These are phyloP conservation scores for Xenopus petersii DNA, from an alignment of 2,797 vertebrate genomes.

Conservation along the genomic window DNA sequence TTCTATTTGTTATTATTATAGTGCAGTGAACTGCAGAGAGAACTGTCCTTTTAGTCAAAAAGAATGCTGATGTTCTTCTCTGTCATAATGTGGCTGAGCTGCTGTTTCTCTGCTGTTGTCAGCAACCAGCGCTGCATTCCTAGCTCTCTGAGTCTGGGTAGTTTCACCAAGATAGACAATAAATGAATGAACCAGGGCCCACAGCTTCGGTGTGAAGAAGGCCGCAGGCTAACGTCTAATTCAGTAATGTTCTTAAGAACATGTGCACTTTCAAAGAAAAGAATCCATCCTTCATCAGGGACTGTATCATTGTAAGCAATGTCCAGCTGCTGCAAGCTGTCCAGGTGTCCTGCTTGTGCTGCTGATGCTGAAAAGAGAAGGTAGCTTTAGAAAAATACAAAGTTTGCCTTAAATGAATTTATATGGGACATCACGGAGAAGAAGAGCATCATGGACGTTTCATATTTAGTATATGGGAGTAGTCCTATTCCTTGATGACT, in stretches of 20 bases:
- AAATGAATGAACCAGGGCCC: conserved; percentile 73
- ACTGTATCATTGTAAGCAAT: conserved; percentile 79
- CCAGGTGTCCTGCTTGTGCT: conserved; percentile 62
- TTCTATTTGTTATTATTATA: too few relatives aligned
- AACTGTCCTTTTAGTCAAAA: conserved; percentile 62
- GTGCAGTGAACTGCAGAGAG: not conserved
- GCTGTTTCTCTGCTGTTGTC: conserved; percentile 56
- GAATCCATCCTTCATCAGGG: conserved; percentile 68
- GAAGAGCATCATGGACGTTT: too few relatives aligned
- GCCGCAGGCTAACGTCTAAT: conserved; percentile 78
- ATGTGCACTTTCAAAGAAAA: conserved; percentile 64
- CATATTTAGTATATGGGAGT: too few relatives aligned
- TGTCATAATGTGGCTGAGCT: conserved; percentile 60
- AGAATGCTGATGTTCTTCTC: conserved; percentile 60
- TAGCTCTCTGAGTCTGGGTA: conserved; percentile 69
- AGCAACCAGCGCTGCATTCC: conserved; percentile 74
- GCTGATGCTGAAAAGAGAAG: conserved; percentile 58
- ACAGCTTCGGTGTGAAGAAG: conserved; percentile 56
- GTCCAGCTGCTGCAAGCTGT: conserved; percentile 69
- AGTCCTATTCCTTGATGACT: too few relatives aligned
- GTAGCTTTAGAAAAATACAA: too few relatives aligned
- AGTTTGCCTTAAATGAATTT: too few relatives aligned
- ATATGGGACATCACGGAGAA: too few relatives aligned
- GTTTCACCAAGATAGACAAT: conserved; percentile 63
- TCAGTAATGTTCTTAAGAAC: conserved; percentile 68